phyloP scores from a whole-genome alignment of 1,140 invertebrate genomes.

The Oppia nitens region DNA sequence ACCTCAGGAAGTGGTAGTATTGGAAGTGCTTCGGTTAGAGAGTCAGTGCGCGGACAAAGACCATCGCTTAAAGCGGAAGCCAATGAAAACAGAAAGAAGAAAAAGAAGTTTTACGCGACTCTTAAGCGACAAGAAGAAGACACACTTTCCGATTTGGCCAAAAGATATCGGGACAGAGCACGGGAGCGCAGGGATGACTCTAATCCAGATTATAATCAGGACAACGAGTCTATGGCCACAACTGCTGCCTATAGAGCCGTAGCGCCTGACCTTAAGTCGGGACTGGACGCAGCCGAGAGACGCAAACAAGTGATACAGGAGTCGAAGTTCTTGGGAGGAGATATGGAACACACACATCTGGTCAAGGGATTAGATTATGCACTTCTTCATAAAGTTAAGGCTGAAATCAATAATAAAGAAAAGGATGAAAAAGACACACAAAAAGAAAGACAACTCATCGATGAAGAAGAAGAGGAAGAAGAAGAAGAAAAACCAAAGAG shows the following conservation, averaged over 20 bases:
- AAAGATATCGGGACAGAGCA: conserved; percentile 48
- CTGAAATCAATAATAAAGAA: conserved; percentile 15
- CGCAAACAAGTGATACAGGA: conserved; percentile 91
- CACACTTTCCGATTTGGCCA: conserved; percentile 81
- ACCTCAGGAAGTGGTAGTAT: conserved; percentile 6
- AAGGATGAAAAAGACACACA: conserved; percentile 23
- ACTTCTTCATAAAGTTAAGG: conserved; percentile 75
- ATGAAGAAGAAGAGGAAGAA: conserved; percentile 40
- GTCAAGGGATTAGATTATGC: conserved; percentile 99
- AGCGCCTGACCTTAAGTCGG: conserved; percentile 79
- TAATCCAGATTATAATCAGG: conserved; percentile 49
- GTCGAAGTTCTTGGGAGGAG: conserved; percentile 98
- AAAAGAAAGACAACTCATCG: too few species aligned
- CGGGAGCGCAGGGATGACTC: conserved; percentile 77
- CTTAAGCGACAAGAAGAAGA: conserved; percentile 89
- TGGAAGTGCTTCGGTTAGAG: conserved; percentile 5
- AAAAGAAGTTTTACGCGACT: conserved; percentile 58
- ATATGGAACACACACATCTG: conserved; percentile 99
- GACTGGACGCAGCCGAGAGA: conserved; percentile 80
- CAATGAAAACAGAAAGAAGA: conserved; percentile 33
- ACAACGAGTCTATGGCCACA: conserved; percentile 58
- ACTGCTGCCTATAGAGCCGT: conserved; percentile 84
- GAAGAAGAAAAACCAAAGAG: conserved; percentile 18
- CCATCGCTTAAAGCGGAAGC: conserved; percentile 14
- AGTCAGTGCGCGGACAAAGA: conserved; percentile 6